Base-by-base conservation (phyloP, 37 sponge, comb jelly and placozoan genomes). In the Sycon ciliatum region DNA sequence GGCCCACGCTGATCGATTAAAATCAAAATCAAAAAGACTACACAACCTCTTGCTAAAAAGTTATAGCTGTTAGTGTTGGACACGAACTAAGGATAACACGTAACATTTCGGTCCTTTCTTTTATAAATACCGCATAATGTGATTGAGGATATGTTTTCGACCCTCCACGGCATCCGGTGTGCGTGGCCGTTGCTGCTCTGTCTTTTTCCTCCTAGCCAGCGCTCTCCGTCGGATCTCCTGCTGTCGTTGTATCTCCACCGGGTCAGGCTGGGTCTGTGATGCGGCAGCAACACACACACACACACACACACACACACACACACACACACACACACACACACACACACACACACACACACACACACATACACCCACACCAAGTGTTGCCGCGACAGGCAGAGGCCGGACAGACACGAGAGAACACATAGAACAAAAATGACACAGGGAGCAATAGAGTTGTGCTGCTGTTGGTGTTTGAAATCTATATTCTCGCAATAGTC, bases 91-190 rank as follows among this genome's bases (percentile, higher is more conserved):
- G n/a, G n/a, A n/a, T n/a, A n/a, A n/a, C n/a, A n/a, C n/a, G n/a
- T n/a, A n/a, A n/a, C n/a, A n/a, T n/a, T n/a, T n/a, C n/a, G n/a
- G n/a, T n/a, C n/a, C n/a, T n/a, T n/a, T n/a, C n/a, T n/a, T n/a
- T n/a, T n/a, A n/a, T n/a, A n/a, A n/a, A n/a, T n/a, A n/a, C n/a
- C n/a, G n/a, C n/a, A n/a, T n/a, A n/a, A n/a, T n/a, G n/a, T n/a
- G n/a, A n/a, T n/a, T n/a, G 23, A 91, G 89, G 36, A 82, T 88
- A 71, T 96, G 98, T 77, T 85, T 87, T 36, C 98, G 54, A 2
- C 98, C 98, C 1, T 91, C 92, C 16, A 96, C 91, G 6, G 98
- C 80, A 27, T 85, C 84, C 0, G 98, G 92, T 61, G 88, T 85
- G 37, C 80, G 69, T 11, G 75, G 77, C 36, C 82, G 77, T 56